These are phyloP conservation scores for Drosophila saltans DNA, from an alignment of 1,140 invertebrate genomes.

Conservation along the genomic window DNA sequence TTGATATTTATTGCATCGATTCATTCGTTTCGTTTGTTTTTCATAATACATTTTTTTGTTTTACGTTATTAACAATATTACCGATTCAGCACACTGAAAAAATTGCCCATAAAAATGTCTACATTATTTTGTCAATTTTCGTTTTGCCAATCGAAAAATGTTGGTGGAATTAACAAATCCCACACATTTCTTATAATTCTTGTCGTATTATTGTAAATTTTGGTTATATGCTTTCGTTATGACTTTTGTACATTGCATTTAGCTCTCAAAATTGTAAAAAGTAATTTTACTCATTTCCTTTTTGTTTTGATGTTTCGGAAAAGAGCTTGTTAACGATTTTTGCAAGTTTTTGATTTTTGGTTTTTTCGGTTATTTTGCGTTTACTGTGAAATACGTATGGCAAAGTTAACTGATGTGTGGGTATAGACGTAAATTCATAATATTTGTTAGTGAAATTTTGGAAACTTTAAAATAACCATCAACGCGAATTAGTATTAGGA, in stretches of 20 bases:
- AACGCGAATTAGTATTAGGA: slow-evolving; percentile 5
- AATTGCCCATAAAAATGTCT: not conserved
- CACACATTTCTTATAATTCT: not conserved
- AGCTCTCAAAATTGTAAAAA: not conserved
- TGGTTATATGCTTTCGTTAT: slow-evolving; percentile 4
- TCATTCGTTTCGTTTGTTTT: slow-evolving; percentile 33
- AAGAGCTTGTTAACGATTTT: not conserved
- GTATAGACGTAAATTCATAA: not conserved
- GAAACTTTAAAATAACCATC: not conserved
- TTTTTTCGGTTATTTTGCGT: not conserved
- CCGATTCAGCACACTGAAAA: not conserved
- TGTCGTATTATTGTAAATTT: slow-evolving; percentile 1
- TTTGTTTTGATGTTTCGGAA: not conserved
- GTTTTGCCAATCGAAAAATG: not conserved
- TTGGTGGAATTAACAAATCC: not conserved
- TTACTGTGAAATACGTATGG: not conserved
- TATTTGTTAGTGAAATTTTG: not conserved
- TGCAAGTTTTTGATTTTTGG: not conserved
- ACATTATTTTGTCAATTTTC: not conserved
- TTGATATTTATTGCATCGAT: slow-evolving; percentile 50
- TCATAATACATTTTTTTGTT: slow-evolving; percentile 36
- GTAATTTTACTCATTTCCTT: not conserved
- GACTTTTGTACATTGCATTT: not conserved
- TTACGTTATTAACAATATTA: not conserved
- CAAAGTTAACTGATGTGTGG: not conserved